A percentile compares a stretch with the other conserved stretches of the same genome.
phyloP scores from a whole-genome alignment of 2,888 invertebrate species.

The Scrobipalpa costella region DNA sequence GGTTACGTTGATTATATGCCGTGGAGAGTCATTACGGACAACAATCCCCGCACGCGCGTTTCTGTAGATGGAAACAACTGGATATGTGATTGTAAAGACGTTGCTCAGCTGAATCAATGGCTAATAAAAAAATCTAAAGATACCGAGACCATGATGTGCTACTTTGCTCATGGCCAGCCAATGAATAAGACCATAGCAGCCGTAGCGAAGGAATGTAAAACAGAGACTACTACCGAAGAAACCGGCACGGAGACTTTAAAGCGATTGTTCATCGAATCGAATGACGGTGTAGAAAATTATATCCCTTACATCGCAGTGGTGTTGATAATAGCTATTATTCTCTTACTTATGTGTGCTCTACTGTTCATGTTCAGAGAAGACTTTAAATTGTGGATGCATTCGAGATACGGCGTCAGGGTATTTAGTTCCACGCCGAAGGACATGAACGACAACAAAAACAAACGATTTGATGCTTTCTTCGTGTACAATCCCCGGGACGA shows the following conservation, averaged over 20 bases:
- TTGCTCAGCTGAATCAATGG: conserved; percentile 86
- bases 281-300: conserved; percentile 85
- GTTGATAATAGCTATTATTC: conserved; percentile 84
- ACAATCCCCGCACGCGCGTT: conserved; percentile 85
- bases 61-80: conserved; percentile 89
- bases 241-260: conserved; percentile 81
- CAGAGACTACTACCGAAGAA: conserved; percentile 83
- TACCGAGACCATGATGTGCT: conserved; percentile 85
- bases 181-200: conserved; percentile 77
- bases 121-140: conserved; percentile 84
- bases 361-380: conserved; percentile 88
- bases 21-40: conserved; percentile 85
- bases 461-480: conserved; percentile 93
- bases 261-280: conserved; percentile 82
- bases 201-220: conserved; percentile 79
- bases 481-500: conserved; percentile 92
- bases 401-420: conserved; percentile 87
- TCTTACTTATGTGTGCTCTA: conserved; percentile 85
- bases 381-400: conserved; percentile 89
- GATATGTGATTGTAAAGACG: conserved; percentile 90
- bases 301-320: conserved; percentile 88
- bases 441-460: conserved; percentile 82
- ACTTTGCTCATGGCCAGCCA: conserved; percentile 77
- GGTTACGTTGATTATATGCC: conserved; percentile 89
- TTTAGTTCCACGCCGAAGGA: conserved; percentile 83